A percentile compares a stretch with the other conserved stretches of the same genome.
These are phyloP conservation scores for Pandemis heparana DNA, from an alignment of 2,888 invertebrate species.

Conservation along the genomic window DNA sequence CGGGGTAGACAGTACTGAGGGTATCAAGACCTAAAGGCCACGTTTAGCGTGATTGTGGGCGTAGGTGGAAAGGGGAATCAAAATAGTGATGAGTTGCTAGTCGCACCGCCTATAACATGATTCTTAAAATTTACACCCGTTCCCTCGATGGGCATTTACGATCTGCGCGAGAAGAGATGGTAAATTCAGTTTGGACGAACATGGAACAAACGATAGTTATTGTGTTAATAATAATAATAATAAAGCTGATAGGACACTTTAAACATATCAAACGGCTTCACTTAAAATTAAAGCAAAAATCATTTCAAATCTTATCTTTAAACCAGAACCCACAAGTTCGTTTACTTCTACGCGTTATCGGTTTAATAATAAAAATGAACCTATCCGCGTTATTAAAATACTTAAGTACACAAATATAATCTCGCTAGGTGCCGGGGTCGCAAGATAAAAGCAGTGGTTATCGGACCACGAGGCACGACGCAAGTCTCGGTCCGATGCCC, in stretches of 20 bases:
- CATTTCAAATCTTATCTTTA: conserved; percentile 17
- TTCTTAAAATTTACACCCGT: no score
- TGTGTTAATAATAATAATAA: not conserved
- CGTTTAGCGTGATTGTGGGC: no score
- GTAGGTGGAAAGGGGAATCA: no score
- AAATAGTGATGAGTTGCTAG: no score
- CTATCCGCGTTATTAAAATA: conserved; percentile 30
- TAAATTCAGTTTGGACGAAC: no score
- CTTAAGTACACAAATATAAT: conserved; percentile 33
- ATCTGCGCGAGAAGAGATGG: no score
- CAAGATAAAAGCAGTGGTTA: conserved; percentile 37
- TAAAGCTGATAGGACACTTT: not conserved
- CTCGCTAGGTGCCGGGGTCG: conserved; percentile 34
- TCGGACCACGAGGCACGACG: conserved; percentile 37
- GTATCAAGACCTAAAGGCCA: no score
- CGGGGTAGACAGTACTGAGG: no score
- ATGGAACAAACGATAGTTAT: not conserved
- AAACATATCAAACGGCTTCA: not conserved
- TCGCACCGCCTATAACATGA: no score
- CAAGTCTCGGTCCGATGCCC: conserved; percentile 37
- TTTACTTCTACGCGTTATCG: conserved; percentile 34
- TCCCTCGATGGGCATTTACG: no score
- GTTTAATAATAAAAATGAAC: conserved; percentile 30
- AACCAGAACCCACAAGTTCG: conserved; percentile 33
- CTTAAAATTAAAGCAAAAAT: conserved; percentile 20